A percentile compares a stretch with the other conserved stretches of the same genome.
Conservation (phyloP, 2,888 invertebrate genomes). For the Drosophila gaucha region DNA sequence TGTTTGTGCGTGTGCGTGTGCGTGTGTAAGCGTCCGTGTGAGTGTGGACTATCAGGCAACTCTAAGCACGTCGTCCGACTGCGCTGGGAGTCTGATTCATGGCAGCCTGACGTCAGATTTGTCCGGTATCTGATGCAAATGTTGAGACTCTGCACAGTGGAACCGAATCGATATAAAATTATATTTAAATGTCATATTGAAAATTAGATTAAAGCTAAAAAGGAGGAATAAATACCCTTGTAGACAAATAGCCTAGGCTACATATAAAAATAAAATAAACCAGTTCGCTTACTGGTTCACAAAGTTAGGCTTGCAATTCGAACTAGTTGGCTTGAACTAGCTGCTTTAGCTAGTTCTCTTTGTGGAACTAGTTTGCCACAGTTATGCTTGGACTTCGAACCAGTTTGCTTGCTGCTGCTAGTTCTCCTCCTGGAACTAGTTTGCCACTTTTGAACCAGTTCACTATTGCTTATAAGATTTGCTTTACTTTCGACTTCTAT, state of each 20-base stretch:
- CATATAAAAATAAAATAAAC: background rate
- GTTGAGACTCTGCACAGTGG: constrained; percentile 15
- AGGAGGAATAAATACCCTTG: background rate
- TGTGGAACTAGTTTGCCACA: background rate
- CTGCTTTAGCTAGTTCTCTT: too few relatives aligned
- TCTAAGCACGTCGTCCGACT: constrained; percentile 5
- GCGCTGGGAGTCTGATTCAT: constrained; percentile 32
- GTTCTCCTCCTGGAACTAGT: background rate
- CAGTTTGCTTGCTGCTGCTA: background rate
- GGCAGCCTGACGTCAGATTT: constrained; percentile 25
- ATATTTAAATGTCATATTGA: too few relatives aligned
- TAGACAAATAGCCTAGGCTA: background rate
- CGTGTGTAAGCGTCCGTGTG: background rate
- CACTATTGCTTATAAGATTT: too few relatives aligned
- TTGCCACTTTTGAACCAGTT: background rate
- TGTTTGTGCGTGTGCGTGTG: background rate
- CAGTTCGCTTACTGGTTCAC: background rate
- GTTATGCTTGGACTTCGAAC: background rate
- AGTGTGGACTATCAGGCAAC: constrained; percentile 29
- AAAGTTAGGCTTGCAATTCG: background rate
- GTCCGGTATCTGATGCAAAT: constrained; percentile 3
- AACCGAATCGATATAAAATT: background rate
- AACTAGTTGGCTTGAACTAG: background rate
- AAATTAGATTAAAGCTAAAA: background rate
- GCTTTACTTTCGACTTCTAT: too few relatives aligned